phyloP scores from a whole-genome alignment of 2,113 vertebrate genomes.

The Struthidea cinerea region DNA sequence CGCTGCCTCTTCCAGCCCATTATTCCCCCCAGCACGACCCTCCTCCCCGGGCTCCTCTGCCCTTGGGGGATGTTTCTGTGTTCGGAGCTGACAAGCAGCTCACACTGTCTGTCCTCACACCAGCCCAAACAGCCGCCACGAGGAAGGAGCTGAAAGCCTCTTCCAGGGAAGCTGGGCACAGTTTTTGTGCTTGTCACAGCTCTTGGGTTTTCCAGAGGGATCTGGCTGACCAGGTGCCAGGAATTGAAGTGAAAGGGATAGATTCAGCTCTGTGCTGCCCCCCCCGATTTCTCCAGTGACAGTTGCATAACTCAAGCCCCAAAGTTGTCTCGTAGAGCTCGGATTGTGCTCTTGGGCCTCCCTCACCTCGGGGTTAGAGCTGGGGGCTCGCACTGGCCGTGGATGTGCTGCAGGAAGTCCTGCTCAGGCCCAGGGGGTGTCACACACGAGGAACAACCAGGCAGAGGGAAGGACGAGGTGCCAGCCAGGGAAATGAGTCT shows the following conservation, averaged over 20 bases:
- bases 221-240: not conserved
- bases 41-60: not conserved
- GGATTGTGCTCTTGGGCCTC: not conserved
- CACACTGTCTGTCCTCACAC: fast-evolving
- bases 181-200: not conserved
- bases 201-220: not conserved
- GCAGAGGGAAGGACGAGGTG: not conserved
- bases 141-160: not conserved
- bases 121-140: not conserved
- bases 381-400: not conserved
- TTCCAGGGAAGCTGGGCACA: not conserved
- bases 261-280: not conserved
- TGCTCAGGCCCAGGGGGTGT: not conserved
- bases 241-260: not conserved
- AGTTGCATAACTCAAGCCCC: not conserved
- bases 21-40: not conserved
- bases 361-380: fast-evolving
- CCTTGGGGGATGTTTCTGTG: not conserved
- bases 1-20: not conserved
- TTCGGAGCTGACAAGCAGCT: not conserved
- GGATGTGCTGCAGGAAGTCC: not conserved
- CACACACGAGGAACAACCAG: not conserved
- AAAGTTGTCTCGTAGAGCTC: not conserved
- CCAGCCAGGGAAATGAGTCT: not conserved
- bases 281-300: not conserved